Percentiles rank a stretch among this genome's conserved stretches.
Conservation (phyloP, 2,113 vertebrate genomes). For the Abramis brama region DNA sequence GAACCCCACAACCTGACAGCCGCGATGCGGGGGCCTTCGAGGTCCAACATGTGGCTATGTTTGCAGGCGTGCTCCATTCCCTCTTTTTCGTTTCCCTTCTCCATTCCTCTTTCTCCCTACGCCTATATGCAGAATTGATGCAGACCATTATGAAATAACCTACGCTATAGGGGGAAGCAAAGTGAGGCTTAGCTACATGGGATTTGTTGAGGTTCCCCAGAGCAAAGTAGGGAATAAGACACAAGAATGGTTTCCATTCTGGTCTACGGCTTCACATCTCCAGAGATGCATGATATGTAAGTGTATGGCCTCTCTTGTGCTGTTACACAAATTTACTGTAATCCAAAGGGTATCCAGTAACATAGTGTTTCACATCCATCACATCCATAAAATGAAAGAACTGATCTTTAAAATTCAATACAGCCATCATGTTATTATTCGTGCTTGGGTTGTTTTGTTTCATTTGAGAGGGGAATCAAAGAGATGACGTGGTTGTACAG, state of each 20-base stretch:
- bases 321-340: constrained; percentile 15
- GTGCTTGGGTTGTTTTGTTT: background rate
- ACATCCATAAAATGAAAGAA: constrained; percentile 7
- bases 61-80: constrained; percentile 24
- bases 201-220: constrained; percentile 51
- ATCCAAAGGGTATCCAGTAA: background rate
- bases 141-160: constrained; percentile 51
- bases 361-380: background rate
- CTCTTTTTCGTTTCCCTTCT: constrained; percentile 21
- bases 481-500: background rate
- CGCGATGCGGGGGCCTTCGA: constrained; percentile 40
- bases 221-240: constrained; percentile 29
- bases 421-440: background rate
- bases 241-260: constrained; percentile 1
- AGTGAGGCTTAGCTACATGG: constrained; percentile 24
- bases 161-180: constrained; percentile 11
- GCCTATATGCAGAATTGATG: constrained; percentile 23
- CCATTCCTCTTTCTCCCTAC: background rate
- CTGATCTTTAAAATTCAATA: constrained; percentile 6
- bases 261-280: background rate
- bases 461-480: background rate
- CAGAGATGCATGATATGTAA: background rate
- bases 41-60: constrained; percentile 55
- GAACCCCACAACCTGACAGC: constrained; percentile 51
- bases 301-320: constrained; percentile 11